These are phyloP conservation scores for Sitobion miscanthi DNA, from an alignment of 1,140 invertebrate genomes.

Conservation along the genomic window DNA sequence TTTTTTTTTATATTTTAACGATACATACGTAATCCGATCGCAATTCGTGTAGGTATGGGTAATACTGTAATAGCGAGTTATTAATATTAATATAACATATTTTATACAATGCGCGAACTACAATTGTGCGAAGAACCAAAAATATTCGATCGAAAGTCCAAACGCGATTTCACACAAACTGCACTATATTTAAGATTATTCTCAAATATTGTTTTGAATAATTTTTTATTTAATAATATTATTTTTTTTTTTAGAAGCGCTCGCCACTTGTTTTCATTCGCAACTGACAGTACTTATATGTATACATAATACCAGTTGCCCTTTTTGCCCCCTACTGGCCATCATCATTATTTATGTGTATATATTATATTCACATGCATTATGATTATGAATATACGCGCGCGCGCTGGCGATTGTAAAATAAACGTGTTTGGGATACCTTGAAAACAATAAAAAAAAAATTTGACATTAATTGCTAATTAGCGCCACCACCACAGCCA, in stretches of 20 bases:
- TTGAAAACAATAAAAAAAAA: slow-evolving; percentile 41
- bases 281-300: slow-evolving; percentile 15
- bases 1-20: background rate
- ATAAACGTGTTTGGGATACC: slow-evolving; percentile 52
- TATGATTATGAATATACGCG: background rate
- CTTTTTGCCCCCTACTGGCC: slow-evolving; percentile 53
- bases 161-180: background rate
- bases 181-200: background rate
- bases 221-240: background rate
- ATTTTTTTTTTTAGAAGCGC: slow-evolving; percentile 23
- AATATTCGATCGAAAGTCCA: background rate
- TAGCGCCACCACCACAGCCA: background rate
- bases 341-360: background rate
- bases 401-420: slow-evolving; percentile 29
- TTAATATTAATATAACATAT: background rate
- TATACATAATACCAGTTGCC: slow-evolving; percentile 47
- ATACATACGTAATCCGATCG: background rate
- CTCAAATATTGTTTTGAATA: background rate
- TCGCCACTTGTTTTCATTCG: slow-evolving; percentile 32
- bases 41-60: background rate
- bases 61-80: background rate
- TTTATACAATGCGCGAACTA: background rate
- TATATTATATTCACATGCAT: background rate
- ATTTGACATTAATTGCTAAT: slow-evolving; percentile 44
- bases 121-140: background rate